Conservation (phyloP, 2,888 invertebrate genomes). For the Cordilura impudica region DNA sequence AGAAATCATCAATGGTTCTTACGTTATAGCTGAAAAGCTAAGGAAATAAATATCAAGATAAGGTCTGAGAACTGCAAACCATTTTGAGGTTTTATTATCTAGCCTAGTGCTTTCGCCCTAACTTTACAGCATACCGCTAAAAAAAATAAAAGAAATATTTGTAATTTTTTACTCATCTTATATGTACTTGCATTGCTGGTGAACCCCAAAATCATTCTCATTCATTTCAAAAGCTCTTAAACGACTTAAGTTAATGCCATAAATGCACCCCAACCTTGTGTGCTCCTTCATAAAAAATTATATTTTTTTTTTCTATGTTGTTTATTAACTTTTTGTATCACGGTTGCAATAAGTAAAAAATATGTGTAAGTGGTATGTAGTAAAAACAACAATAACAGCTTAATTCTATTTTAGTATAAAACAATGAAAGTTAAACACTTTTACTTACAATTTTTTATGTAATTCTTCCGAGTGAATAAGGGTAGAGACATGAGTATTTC, state of each 20-base stretch:
- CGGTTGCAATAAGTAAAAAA: not conserved
- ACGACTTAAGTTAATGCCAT: not conserved
- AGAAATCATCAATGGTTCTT: no score
- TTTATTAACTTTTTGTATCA: constrained; percentile 18
- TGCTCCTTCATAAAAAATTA: not conserved
- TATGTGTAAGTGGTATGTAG: not conserved
- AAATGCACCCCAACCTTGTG: not conserved
- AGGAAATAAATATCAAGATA: no score
- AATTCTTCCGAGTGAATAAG: not conserved
- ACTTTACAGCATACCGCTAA: no score
- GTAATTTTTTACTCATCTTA: no score
- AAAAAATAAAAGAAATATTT: no score
- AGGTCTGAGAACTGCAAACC: no score
- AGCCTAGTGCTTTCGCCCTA: no score
- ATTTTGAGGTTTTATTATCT: no score
- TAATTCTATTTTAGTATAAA: constrained; percentile 25
- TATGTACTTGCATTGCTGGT: no score
- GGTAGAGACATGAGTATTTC: not conserved
- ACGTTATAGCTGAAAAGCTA: no score
- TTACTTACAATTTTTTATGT: not conserved
- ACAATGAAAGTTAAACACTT: constrained; percentile 32
- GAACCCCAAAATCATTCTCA: not conserved
- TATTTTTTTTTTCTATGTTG: not conserved
- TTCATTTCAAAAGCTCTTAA: not conserved
- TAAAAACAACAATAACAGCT: constrained; percentile 14